These are phyloP conservation scores for Sphinx pinastri DNA, from an alignment of 2,888 invertebrate species.

Conservation along the genomic window DNA sequence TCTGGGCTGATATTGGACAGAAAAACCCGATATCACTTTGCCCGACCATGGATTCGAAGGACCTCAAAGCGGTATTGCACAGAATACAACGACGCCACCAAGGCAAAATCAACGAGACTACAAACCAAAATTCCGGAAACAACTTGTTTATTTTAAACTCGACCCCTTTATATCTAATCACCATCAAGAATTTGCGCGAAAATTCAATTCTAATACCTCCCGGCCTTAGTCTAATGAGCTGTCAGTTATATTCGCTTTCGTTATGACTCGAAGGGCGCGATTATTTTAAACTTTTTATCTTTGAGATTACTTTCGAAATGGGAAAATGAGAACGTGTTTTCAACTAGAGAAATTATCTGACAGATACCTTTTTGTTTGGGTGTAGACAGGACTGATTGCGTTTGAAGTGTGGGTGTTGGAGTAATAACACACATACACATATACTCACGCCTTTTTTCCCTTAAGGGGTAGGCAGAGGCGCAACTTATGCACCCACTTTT, in stretches of 20 bases:
- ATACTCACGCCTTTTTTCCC: no score
- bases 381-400: no score
- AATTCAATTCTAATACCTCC: slow-evolving; percentile 19
- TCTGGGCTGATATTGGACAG: no score
- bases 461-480: no score
- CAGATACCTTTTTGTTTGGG: neutral
- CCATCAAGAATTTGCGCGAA: slow-evolving; percentile 17
- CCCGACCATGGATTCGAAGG: no score
- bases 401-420: no score
- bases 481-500: no score
- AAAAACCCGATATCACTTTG: no score
- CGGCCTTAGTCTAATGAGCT: slow-evolving; percentile 3
- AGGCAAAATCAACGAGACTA: neutral
- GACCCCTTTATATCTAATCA: slow-evolving; percentile 20
- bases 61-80: no score
- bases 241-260: slow-evolving; percentile 1
- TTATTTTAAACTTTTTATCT: slow-evolving; percentile 23
- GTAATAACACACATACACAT: no score
- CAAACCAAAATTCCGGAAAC: neutral
- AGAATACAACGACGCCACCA: no score
- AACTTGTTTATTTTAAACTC: neutral
- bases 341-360: neutral
- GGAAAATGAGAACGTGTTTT: slow-evolving; percentile 1
- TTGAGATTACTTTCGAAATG: slow-evolving; percentile 14
- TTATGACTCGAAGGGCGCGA: slow-evolving; percentile 10